phyloP scores from a whole-genome alignment of 2,113 vertebrate species.

The Parus major region DNA sequence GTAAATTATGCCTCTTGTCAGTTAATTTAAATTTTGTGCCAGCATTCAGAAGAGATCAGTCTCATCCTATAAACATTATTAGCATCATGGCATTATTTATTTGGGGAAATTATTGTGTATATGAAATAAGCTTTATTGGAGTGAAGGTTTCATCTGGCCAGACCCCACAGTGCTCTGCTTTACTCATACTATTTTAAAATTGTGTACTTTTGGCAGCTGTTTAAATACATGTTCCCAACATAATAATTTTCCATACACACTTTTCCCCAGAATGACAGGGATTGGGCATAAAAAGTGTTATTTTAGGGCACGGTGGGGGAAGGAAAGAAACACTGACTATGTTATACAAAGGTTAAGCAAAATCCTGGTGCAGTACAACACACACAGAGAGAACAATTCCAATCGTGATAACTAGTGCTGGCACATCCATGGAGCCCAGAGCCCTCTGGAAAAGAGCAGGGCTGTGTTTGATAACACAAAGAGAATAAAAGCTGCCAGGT shows the following conservation, averaged over 20 bases:
- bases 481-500: background rate
- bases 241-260: conserved; percentile 10
- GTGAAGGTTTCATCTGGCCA: background rate
- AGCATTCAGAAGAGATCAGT: background rate
- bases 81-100: background rate
- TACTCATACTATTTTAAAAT: background rate
- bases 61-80: background rate
- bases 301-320: conserved; percentile 11
- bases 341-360: background rate
- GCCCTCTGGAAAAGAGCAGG: background rate
- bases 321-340: background rate
- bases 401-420: background rate
- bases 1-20: conserved; percentile 15
- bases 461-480: background rate
- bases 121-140: background rate
- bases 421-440: background rate
- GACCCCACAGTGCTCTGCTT: background rate
- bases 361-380: background rate
- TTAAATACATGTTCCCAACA: background rate
- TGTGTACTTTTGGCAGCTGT: background rate
- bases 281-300: conserved; percentile 15
- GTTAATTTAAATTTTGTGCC: conserved; percentile 5
- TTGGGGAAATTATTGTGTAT: background rate
- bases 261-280: background rate
- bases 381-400: background rate